Evolutionary conservation across 2,888 invertebrate species (phyloP), one percentile per base, ranked within the genome.

Genomic region (Lithosia quadra): DNA sequence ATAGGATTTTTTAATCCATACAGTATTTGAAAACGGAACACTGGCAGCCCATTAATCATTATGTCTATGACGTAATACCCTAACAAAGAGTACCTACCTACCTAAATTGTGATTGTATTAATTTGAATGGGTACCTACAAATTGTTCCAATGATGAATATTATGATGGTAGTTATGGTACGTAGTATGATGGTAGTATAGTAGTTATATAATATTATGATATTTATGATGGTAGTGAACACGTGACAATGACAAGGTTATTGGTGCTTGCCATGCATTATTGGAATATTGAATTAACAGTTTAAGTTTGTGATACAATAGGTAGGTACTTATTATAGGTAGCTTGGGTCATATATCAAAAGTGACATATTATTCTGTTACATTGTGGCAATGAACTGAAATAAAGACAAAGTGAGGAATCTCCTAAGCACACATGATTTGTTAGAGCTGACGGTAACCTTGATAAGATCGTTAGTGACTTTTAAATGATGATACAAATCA

Each of bases 21-120:
- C 22, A 24, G 22, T 22, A 39, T 24, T 60, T 8, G 22, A 60
- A 61, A 77, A 49, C 55, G 57, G 24, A 68, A 72, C 63, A 69
- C 68, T 62, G 36, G 13, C 49, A 18, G 22, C 60, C 18, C 49
- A 65, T 77, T 69, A 68, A 75, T 80, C 75, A 75, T 65, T 53
- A 67, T 18, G 62, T 62, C 49, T 28, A 8, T 49, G 62, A 62
- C 55, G 63, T 67, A 73, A 71, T 63, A 58, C 13, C 33, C 53
- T 13, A 49, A 65, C 65, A 67, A 70, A 72, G 63, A 53, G 61
- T 49, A n/a, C n/a, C 8, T 49, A 49, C 43, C 18, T 57, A 58
- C 18, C 21, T 28, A 70, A n/a, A n/a, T 72, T 63, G 55, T 69
- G 66, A 65, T 72, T 64, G 33, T 10, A 33, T 43, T 64, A n/a